Evolutionary conservation across 2,113 vertebrate species (phyloP).

Genomic region (Calidris pygmaea): DNA sequence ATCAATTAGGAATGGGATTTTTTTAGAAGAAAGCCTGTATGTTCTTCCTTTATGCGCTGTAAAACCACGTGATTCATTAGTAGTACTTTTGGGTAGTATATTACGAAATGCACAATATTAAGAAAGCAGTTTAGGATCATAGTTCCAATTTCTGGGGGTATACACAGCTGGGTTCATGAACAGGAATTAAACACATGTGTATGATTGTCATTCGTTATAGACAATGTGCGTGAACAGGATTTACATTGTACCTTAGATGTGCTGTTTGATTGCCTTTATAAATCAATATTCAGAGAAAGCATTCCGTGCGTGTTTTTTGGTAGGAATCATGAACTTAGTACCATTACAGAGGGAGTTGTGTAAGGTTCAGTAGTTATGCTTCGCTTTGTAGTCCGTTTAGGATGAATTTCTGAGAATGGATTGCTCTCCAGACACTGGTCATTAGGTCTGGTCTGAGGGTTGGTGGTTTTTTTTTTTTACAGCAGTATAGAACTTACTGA

Average conservation of each 20-base stretch:
- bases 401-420: neutral
- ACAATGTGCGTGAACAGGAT: neutral
- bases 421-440: neutral
- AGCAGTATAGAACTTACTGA: neutral
- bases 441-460: neutral
- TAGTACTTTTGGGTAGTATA: neutral
- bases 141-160: neutral
- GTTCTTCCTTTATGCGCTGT: neutral
- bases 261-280: neutral
- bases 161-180: neutral
- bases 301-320: neutral
- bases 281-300: neutral
- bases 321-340: neutral
- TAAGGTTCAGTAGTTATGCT: neutral
- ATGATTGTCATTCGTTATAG: neutral
- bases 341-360: neutral
- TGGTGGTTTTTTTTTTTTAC: neutral
- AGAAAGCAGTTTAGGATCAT: neutral
- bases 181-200: neutral
- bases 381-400: neutral
- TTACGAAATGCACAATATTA: neutral
- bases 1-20: neutral
- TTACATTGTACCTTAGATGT: neutral
- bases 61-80: neutral
- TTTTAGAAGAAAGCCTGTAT: neutral